These are phyloP conservation scores for Aphelinus certus DNA, from an alignment of 1,140 invertebrate species.

Conservation along the genomic window DNA sequence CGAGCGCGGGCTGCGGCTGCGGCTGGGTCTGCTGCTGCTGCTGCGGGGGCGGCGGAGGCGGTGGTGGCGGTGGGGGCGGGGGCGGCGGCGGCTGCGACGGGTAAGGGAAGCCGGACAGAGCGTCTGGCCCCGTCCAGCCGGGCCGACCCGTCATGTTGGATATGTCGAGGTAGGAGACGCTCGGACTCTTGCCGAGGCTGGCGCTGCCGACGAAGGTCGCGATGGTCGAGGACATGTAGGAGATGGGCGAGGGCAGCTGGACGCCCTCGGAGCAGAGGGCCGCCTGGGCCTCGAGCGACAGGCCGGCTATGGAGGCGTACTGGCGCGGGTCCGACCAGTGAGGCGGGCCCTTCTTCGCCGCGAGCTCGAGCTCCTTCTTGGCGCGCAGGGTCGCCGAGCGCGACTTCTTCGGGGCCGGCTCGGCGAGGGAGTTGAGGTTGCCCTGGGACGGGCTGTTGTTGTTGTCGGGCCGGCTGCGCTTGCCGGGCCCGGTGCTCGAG, in stretches of 20 bases:
- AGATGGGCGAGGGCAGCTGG: constrained; percentile 56
- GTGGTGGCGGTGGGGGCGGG: background rate
- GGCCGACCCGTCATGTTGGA: constrained; percentile 65
- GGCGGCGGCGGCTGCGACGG: background rate
- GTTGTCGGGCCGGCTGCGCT: constrained; percentile 62
- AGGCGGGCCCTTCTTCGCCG: constrained; percentile 42
- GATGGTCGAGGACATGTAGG: constrained; percentile 62
- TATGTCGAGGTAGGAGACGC: constrained; percentile 65
- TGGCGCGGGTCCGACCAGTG: constrained; percentile 24
- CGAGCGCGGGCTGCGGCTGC: constrained; percentile 47
- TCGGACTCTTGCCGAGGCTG: constrained; percentile 63
- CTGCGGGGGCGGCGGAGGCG: constrained; percentile 54
- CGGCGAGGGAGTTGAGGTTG: constrained; percentile 60
- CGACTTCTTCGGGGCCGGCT: constrained; percentile 60
- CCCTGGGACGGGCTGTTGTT: constrained; percentile 65
- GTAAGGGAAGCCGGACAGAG: constrained; percentile 52
- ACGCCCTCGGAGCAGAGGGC: constrained; percentile 50
- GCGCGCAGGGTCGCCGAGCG: constrained; percentile 23
- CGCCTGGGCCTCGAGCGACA: constrained; percentile 44
- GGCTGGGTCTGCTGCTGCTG: constrained; percentile 49
- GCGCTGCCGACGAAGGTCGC: constrained; percentile 64
- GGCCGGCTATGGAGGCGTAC: constrained; percentile 34
- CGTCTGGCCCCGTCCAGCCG: constrained; percentile 60
- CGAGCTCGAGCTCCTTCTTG: constrained; percentile 40
- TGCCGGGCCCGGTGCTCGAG: constrained; percentile 56